Conservation (phyloP, 2,888 invertebrate genomes). For the Galerucella nymphaeae region DNA sequence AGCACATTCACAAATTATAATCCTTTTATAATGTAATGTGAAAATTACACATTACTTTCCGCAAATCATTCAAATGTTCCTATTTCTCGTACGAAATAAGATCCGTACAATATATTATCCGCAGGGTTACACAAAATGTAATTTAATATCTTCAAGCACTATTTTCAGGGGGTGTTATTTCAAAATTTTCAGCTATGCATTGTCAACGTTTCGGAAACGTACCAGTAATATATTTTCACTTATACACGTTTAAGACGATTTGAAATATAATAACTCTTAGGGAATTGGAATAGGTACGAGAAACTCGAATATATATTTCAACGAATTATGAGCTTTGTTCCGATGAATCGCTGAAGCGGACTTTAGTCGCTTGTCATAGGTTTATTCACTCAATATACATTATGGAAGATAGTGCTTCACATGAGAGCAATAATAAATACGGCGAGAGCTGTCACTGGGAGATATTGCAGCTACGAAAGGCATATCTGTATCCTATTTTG, state of each 20-base stretch:
- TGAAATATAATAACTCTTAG: conserved; percentile 22
- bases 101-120: conserved; percentile 32
- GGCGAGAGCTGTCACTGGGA: too few species aligned
- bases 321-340: conserved; percentile 6
- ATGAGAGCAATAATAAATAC: too few species aligned
- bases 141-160: conserved; percentile 40
- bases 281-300: conserved; percentile 20
- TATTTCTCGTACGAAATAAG: conserved; percentile 24
- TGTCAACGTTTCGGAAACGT: conserved; percentile 34
- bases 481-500: too few species aligned
- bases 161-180: conserved; percentile 35
- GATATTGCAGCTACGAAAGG: too few species aligned
- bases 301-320: conserved; percentile 7
- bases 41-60: conserved; percentile 28
- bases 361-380: not conserved
- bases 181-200: conserved; percentile 32
- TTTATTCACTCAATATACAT: not conserved
- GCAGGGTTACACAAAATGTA: conserved; percentile 26
- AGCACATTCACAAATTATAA: conserved; percentile 18
- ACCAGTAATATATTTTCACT: conserved; percentile 30
- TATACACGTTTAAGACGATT: conserved; percentile 32
- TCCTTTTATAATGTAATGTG: conserved; percentile 26
- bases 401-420: too few species aligned
- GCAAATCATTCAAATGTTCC: conserved; percentile 27
- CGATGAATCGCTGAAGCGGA: not conserved